Evolutionary conservation across 2,797 vertebrate species (phyloP).

Genomic region (Glyptemys insculpta): DNA sequence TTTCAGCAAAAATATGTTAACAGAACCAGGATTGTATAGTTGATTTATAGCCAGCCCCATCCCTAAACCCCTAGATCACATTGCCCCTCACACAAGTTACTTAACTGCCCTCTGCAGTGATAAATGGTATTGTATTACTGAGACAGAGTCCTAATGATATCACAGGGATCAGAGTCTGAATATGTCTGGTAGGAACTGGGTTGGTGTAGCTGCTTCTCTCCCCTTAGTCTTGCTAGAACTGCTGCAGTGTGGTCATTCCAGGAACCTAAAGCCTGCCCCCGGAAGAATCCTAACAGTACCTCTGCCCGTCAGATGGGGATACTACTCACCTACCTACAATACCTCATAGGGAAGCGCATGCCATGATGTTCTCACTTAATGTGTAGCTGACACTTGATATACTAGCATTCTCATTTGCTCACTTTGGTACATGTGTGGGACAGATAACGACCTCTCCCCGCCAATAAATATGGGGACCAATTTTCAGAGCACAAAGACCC

Average conservation of each 20-base stretch:
- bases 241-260: background rate
- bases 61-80: background rate
- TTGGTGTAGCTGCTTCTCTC: background rate
- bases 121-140: background rate
- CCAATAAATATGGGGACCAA: background rate
- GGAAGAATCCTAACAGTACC: background rate
- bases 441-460: background rate
- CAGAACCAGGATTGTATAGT: background rate
- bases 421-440: background rate
- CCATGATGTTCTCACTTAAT: background rate
- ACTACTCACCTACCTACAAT: background rate
- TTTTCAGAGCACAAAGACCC: background rate
- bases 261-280: background rate
- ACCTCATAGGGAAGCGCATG: background rate
- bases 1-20: background rate
- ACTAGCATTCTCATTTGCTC: background rate
- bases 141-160: background rate
- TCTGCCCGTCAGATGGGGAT: background rate
- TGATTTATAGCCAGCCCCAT: background rate
- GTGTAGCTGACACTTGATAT: background rate
- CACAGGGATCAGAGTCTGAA: background rate
- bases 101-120: background rate
- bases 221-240: background rate
- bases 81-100: background rate
- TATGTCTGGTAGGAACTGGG: accelerated